Base-by-base conservation (phyloP, 2,888 invertebrate species). In the Cyaniris semiargus region DNA sequence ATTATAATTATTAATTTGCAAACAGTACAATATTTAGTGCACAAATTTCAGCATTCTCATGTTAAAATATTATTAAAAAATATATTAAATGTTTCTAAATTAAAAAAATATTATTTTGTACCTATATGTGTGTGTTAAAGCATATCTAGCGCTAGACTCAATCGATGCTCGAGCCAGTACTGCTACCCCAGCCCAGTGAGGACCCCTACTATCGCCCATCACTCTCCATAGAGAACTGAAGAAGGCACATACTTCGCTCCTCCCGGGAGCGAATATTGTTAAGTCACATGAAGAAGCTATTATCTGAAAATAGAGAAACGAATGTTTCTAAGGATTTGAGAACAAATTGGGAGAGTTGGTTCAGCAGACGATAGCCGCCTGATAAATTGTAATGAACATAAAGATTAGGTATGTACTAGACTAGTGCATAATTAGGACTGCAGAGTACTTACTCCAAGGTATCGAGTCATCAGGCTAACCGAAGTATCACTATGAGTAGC, bases 91-190 rank as follows among this genome's bases (percentile, higher is more conserved):
- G n/a, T n/a, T n/a, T n/a, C n/a, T n/a, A n/a, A n/a, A n/a, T n/a
- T n/a, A 3, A 48, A 48, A 48, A 48, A 48, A 66, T 23, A 70
- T 27, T 53, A 58, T 56, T 27, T 6, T 60, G 86, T 78, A 94
- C 94, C 93, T 96, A 84, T 96, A 96, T 0, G 95, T 96, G 82
- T 96, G 95, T 48, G 96, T 96, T 0, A 97, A 89, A 0, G 95
- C 95, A 83, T 95, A 92, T 80, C 95, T 91, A 0, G 96, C 95
- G 75, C 94, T 93, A 0, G 95, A 89, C 84, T 96, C 96, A 79
- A 94, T 94, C 80, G 95, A 95, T 4, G 95, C 96, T 77, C 95
- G 94, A 27, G 95, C 91, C 44, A 96, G 87, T 66, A 96, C 96
- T n/a, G 95, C 95, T 0, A 96, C 90, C 5, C 95, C 95, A 21